Evolutionary conservation across 2,797 vertebrate genomes (phyloP).

Genomic region (Amblyopsis hoosieri): DNA sequence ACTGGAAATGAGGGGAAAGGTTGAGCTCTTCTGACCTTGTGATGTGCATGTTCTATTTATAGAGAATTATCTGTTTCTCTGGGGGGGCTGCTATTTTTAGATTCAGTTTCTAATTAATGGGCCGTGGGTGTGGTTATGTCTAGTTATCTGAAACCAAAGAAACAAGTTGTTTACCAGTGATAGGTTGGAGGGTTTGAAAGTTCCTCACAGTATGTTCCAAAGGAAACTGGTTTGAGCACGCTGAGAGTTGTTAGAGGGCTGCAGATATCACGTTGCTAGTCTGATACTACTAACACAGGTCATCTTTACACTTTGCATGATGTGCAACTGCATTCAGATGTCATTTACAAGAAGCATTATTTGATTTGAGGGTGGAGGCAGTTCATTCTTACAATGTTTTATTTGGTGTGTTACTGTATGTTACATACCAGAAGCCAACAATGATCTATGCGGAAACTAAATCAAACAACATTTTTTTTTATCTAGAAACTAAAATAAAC

Average conservation of each 20-base stretch:
- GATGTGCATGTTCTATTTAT: slow-evolving; percentile 39
- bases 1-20: too few species aligned
- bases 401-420: background rate
- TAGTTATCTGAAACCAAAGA: slow-evolving; percentile 44
- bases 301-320: background rate
- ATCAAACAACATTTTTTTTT: background rate
- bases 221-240: slow-evolving; percentile 48
- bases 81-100: slow-evolving; percentile 27
- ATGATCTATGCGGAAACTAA: background rate
- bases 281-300: background rate
- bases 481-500: background rate
- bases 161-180: slow-evolving; percentile 65
- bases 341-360: too few species aligned
- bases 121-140: slow-evolving; percentile 21
- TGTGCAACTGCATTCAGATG: background rate
- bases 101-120: slow-evolving; percentile 57
- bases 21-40: background rate
- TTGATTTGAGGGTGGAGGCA: too few species aligned
- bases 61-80: background rate
- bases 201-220: slow-evolving; percentile 44
- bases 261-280: background rate
- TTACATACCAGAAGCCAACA: background rate
- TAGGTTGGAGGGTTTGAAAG: slow-evolving; percentile 43
- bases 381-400: background rate
- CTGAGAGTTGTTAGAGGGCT: slow-evolving; percentile 17